Percentiles rank a stretch among this genome's conserved stretches.
Evolutionary conservation across 2,888 invertebrate species (phyloP).

Genomic region (Aplocera efformata): DNA sequence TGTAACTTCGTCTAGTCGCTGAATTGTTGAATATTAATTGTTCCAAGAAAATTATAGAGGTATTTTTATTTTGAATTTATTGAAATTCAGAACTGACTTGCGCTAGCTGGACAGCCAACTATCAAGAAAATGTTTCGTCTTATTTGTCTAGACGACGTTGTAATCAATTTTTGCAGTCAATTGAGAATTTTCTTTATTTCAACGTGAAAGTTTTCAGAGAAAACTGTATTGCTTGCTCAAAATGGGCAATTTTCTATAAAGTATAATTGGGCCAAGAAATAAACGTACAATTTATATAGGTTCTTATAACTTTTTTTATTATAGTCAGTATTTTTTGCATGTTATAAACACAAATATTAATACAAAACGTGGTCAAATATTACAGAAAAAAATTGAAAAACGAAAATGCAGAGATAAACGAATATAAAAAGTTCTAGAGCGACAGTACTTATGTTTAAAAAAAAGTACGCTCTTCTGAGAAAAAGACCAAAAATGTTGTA

Average conservation of each 20-base stretch:
- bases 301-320: constrained; percentile 1
- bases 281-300: constrained; percentile 14
- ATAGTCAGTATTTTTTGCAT: no score
- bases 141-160: constrained; percentile 44
- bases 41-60: constrained; percentile 37
- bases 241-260: constrained; percentile 9
- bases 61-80: constrained; percentile 23
- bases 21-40: constrained; percentile 63
- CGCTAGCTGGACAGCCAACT: constrained; percentile 14
- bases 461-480: no score
- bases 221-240: constrained; percentile 10
- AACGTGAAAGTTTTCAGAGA: constrained; percentile 16
- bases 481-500: no score
- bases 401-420: no score
- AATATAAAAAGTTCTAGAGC: no score
- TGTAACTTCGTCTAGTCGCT: constrained; percentile 49
- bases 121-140: constrained; percentile 16
- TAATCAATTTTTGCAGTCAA: constrained; percentile 44
- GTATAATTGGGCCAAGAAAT: constrained; percentile 16
- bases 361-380: no score
- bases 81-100: constrained; percentile 16
- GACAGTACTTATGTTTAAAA: no score
- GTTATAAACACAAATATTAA: no score
- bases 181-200: constrained; percentile 34
- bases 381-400: no score